These are phyloP conservation scores for Myioborus melanocephalus DNA, from an alignment of 2,797 vertebrate species.

Conservation along the genomic window DNA sequence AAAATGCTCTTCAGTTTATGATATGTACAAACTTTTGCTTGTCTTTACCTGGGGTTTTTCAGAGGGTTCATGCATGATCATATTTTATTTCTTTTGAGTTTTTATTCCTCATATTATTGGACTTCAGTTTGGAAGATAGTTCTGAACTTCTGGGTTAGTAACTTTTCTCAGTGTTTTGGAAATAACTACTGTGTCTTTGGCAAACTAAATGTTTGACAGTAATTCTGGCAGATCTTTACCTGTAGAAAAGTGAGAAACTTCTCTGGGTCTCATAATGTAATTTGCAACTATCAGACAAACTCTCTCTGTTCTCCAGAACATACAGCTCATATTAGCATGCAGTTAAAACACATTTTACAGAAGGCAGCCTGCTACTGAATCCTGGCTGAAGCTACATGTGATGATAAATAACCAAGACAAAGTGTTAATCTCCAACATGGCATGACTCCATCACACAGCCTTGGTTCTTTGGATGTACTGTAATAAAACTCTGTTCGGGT, in stretches of 20 bases:
- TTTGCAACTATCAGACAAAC: not conserved
- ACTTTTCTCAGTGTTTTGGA: not conserved
- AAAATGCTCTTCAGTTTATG: not conserved
- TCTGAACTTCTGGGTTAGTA: not conserved
- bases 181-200: not conserved
- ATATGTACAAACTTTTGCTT: not conserved
- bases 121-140: not conserved
- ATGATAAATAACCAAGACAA: not conserved
- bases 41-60: not conserved
- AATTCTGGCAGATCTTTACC: not conserved
- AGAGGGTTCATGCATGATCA: accelerated
- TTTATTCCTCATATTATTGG: not conserved
- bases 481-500: not conserved
- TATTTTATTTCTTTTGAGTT: not conserved
- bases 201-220: not conserved
- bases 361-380: not conserved
- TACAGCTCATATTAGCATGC: not conserved
- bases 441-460: not conserved
- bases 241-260: not conserved
- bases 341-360: not conserved
- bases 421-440: not conserved
- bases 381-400: not conserved
- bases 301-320: not conserved
- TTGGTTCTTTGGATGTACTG: not conserved
- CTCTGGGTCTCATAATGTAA: not conserved